These are phyloP conservation scores for Myotis myotis DNA, from an alignment of 2,797 vertebrate species.

Conservation along the genomic window DNA sequence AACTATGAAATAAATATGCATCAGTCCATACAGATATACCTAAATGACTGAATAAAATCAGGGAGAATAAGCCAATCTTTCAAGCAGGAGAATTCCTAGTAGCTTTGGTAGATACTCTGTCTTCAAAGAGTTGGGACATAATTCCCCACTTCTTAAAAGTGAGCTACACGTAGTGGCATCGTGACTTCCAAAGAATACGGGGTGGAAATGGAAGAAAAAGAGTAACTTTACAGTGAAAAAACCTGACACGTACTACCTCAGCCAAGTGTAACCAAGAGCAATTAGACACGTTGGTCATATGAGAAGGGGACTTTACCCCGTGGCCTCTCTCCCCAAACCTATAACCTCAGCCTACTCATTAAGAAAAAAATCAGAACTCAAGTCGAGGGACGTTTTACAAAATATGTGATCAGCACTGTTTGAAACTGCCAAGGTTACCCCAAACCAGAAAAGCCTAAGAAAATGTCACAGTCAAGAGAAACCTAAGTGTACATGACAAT, in stretches of 20 bases:
- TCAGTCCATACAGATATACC: background rate
- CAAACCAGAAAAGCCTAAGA: background rate
- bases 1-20: background rate
- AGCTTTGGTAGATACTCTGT: background rate
- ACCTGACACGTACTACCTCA: background rate
- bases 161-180: background rate
- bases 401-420: background rate
- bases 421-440: background rate
- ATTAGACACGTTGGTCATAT: background rate
- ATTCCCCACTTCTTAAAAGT: background rate
- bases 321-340: background rate
- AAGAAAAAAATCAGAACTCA: background rate
- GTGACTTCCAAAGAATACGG: background rate
- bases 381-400: background rate
- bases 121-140: background rate
- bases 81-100: background rate
- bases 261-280: background rate
- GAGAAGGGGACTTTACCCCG: background rate
- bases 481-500: background rate
- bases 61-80: background rate
- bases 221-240: background rate
- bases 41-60: background rate
- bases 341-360: background rate
- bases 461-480: background rate
- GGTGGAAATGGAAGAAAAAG: background rate